Conservation (phyloP, 2,113 vertebrate species). For the Rhinoptilus africanus region DNA sequence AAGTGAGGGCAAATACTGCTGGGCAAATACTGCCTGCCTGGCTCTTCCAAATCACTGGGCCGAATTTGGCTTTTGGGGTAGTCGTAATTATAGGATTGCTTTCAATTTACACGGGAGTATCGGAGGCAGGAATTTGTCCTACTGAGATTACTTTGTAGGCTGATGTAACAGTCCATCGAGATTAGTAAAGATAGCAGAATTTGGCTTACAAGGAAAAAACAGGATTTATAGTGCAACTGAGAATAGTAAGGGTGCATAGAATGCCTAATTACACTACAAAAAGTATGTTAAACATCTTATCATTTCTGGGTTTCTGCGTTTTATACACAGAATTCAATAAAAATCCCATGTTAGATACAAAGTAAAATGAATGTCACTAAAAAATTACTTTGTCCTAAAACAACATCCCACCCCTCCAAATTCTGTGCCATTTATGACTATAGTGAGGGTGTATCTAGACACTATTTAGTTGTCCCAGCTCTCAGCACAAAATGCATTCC, state of each 20-base stretch:
- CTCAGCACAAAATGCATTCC: slow-evolving; percentile 37
- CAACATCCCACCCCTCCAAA: background rate
- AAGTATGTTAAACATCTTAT: background rate
- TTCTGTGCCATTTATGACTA: background rate
- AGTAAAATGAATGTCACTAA: slow-evolving; percentile 5
- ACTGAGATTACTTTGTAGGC: background rate
- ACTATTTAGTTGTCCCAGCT: slow-evolving; percentile 13
- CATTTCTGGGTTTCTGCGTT: background rate
- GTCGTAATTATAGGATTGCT: background rate
- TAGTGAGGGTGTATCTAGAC: background rate
- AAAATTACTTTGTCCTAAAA: background rate
- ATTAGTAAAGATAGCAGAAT: background rate
- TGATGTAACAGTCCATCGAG: background rate
- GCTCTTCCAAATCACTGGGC: background rate
- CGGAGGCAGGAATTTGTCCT: background rate
- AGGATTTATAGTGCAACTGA: background rate
- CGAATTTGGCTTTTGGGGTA: background rate
- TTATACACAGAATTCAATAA: background rate
- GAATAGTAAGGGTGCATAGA: background rate
- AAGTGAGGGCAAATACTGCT: background rate
- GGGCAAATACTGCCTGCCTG: background rate
- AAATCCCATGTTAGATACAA: background rate
- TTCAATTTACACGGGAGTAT: background rate
- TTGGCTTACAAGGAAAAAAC: background rate
- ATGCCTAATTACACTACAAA: background rate